These are phyloP conservation scores for Alligator mississippiensis DNA, from an alignment of 2,113 vertebrate genomes.

Conservation along the genomic window DNA sequence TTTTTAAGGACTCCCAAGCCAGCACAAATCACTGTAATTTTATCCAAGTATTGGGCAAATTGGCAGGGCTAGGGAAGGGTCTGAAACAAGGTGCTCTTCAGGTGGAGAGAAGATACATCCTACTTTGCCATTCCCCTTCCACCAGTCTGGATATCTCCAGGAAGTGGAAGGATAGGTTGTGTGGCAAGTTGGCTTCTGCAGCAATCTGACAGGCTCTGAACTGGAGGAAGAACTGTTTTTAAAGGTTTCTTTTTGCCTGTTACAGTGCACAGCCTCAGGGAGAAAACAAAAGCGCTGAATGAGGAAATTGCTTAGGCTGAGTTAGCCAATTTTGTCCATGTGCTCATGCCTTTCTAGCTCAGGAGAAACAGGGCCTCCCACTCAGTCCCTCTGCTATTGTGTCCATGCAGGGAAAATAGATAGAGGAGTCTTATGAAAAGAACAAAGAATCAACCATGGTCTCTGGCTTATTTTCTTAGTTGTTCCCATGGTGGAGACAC, in stretches of 20 bases:
- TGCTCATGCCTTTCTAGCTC: not conserved
- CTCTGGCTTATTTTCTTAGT: not conserved
- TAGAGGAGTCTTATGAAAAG: slow-evolving; percentile 23
- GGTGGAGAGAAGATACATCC: not conserved
- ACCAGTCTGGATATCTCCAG: not conserved
- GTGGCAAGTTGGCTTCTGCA: slow-evolving; percentile 31
- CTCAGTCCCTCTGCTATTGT: slow-evolving; percentile 31
- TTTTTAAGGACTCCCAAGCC: not conserved
- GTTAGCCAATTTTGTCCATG: slow-evolving; percentile 38
- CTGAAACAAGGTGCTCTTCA: slow-evolving; percentile 37
- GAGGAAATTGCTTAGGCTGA: slow-evolving; percentile 47
- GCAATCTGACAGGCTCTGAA: slow-evolving; percentile 46
- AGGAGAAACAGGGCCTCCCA: slow-evolving; percentile 19
- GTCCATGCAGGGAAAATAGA: slow-evolving; percentile 50
- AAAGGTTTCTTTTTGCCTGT: slow-evolving; percentile 56
- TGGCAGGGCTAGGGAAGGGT: slow-evolving; percentile 15
- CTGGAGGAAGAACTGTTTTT: slow-evolving; percentile 35
- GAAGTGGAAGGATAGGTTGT: slow-evolving; percentile 6
- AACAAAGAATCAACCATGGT: not conserved
- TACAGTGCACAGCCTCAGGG: slow-evolving; percentile 46
- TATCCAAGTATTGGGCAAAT: not conserved
- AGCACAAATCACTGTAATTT: not conserved
- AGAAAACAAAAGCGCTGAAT: slow-evolving; percentile 53
- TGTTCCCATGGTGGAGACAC: not conserved
- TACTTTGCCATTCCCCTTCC: not conserved